A percentile compares a stretch with the other conserved stretches of the same genome.
These are phyloP conservation scores for Leptobrachium ailaonicum DNA, from an alignment of 2,113 vertebrate species.

Conservation along the genomic window DNA sequence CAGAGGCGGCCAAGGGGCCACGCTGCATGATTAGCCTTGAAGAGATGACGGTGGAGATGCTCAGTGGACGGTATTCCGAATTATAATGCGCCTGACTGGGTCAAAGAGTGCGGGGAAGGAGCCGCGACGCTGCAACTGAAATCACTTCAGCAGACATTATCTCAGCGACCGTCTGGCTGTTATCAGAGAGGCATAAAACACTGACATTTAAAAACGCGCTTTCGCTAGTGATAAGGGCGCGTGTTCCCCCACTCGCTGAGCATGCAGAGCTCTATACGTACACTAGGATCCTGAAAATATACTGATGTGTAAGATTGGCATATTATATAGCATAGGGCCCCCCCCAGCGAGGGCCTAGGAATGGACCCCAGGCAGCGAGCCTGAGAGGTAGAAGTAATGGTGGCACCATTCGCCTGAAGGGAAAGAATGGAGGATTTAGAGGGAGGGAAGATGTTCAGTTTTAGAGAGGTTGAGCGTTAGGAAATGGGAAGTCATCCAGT, in stretches of 20 bases:
- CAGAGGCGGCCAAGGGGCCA: background rate
- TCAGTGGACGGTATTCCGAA: slow-evolving; percentile 22
- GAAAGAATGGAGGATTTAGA: too few relatives aligned
- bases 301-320: background rate
- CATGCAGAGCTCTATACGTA: too few relatives aligned
- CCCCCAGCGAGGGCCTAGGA: too few relatives aligned
- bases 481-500: too few relatives aligned
- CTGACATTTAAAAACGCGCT: background rate
- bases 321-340: too few relatives aligned
- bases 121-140: slow-evolving; percentile 20
- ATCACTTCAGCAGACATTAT: slow-evolving; percentile 29
- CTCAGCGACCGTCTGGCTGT: background rate
- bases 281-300: too few relatives aligned
- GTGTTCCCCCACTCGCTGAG: background rate
- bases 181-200: background rate
- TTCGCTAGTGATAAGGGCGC: background rate
- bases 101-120: background rate
- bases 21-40: slow-evolving; percentile 35
- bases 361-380: too few relatives aligned
- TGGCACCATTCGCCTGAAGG: too few relatives aligned
- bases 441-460: too few relatives aligned
- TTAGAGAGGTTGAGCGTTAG: too few relatives aligned
- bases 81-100: slow-evolving; percentile 10
- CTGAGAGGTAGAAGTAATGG: too few relatives aligned
- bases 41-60: slow-evolving; percentile 8